Conservation (phyloP, 2,888 invertebrate genomes). For the Agrilus biguttatus region DNA sequence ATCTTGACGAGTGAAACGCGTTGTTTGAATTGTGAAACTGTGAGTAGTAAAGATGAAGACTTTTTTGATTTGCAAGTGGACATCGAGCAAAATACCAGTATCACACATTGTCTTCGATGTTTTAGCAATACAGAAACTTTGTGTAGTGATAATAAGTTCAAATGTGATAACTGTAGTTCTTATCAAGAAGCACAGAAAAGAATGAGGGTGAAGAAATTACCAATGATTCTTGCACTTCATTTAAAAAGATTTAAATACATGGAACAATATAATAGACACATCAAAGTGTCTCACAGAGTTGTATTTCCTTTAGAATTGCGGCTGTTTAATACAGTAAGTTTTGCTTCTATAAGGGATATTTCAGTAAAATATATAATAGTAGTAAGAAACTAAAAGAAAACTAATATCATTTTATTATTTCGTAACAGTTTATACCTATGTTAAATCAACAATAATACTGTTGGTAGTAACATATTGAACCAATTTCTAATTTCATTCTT, state of each 20-base stretch:
- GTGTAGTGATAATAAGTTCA: constrained; percentile 98
- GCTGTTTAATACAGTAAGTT: constrained; percentile 90
- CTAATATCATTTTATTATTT: no score
- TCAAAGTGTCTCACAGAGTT: constrained; percentile 97
- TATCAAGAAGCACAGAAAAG: constrained; percentile 98
- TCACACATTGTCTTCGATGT: constrained; percentile 93
- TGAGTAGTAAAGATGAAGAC: constrained; percentile 98
- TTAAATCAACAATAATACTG: no score
- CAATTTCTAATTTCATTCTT: no score
- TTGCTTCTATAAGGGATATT: no score
- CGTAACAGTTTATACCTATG: no score
- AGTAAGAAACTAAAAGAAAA: no score
- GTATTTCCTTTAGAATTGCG: constrained; percentile 96
- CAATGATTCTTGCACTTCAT: constrained; percentile 93
- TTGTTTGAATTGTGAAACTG: constrained; percentile 98
- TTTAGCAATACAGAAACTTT: constrained; percentile 98
- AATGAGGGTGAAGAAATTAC: constrained; percentile 96
- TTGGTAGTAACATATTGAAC: no score
- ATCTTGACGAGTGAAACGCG: constrained; percentile 97
- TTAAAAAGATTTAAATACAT: constrained; percentile 95
- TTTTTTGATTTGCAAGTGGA: constrained; percentile 99
- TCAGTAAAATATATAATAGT: neutral
- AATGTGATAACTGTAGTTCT: constrained; percentile 98
- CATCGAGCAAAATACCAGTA: constrained; percentile 98
- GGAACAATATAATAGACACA: constrained; percentile 96